Conservation (phyloP, 35 echinoderm and acorn worm genomes). For the Ptychodera flava region DNA sequence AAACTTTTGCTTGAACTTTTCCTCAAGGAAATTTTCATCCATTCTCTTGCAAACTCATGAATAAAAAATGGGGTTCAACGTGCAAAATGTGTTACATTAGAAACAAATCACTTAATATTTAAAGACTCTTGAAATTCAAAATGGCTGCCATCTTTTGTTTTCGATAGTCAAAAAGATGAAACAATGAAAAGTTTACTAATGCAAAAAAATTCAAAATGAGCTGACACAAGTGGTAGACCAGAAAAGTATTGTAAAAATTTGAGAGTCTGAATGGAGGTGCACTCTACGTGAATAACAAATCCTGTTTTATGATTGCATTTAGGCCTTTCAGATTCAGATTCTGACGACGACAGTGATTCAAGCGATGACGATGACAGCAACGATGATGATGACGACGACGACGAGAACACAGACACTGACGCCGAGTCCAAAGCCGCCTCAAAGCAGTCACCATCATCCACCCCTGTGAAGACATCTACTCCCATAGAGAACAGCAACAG, state of each 20-base stretch:
- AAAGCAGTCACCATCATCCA: not conserved
- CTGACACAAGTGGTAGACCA: too few species aligned
- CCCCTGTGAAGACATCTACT: not conserved
- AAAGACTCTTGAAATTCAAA: too few species aligned
- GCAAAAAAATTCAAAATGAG: not conserved
- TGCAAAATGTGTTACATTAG: too few species aligned
- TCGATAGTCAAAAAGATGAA: too few species aligned
- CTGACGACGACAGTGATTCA: conserved; percentile 4
- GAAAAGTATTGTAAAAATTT: too few species aligned
- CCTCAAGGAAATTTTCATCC: too few species aligned
- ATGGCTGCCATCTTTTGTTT: too few species aligned
- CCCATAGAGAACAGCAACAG: not conserved
- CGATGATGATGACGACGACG: conserved; percentile 4
- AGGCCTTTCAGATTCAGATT: not conserved
- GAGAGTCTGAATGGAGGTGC: not conserved
- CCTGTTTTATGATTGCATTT: not conserved
- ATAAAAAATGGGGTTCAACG: too few species aligned
- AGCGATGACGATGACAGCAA: conserved; percentile 20
- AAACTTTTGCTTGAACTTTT: too few species aligned
- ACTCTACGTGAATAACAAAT: not conserved
- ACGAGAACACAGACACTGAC: conserved; percentile 20
- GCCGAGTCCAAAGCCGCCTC: not conserved
- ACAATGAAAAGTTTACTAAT: too few species aligned
- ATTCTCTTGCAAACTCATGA: too few species aligned
- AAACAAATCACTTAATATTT: too few species aligned